Conservation (phyloP, 2,888 invertebrate genomes). For the Cantharis lateralis region DNA sequence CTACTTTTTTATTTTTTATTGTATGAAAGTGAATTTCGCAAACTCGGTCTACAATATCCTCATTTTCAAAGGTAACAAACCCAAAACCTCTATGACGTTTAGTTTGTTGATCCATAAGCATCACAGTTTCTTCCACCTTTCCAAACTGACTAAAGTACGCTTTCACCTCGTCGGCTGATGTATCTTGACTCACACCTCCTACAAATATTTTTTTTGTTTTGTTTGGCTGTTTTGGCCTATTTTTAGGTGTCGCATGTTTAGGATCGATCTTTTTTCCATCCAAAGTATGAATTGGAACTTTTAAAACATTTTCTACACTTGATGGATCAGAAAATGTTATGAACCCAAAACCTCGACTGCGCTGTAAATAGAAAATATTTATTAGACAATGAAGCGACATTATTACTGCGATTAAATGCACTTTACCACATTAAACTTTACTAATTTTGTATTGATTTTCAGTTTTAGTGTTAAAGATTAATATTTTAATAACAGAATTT, state of each 20-base stretch:
- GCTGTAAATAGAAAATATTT: slow-evolving; percentile 64
- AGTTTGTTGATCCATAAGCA: slow-evolving; percentile 94
- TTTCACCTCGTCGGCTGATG: slow-evolving; percentile 88
- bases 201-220: slow-evolving; percentile 93
- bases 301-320: slow-evolving; percentile 88
- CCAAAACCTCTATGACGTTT: slow-evolving; percentile 90
- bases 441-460: not conserved
- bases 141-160: slow-evolving; percentile 90
- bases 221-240: slow-evolving; percentile 81
- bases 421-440: not conserved
- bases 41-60: slow-evolving; percentile 90
- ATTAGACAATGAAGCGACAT: not conserved
- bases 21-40: slow-evolving; percentile 93
- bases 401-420: not conserved
- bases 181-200: slow-evolving; percentile 90
- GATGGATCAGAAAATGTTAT: slow-evolving; percentile 91
- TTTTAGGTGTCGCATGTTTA: slow-evolving; percentile 91
- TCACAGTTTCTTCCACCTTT: slow-evolving; percentile 87
- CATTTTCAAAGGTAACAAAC: slow-evolving; percentile 89
- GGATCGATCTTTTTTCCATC: slow-evolving; percentile 95
- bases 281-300: slow-evolving; percentile 86
- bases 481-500: too few species aligned
- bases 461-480: not conserved
- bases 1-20: slow-evolving; percentile 88
- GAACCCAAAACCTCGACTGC: slow-evolving; percentile 93